Evolutionary conservation across 2,888 invertebrate genomes (phyloP).

Genomic region (Margaritifera margaritifera): DNA sequence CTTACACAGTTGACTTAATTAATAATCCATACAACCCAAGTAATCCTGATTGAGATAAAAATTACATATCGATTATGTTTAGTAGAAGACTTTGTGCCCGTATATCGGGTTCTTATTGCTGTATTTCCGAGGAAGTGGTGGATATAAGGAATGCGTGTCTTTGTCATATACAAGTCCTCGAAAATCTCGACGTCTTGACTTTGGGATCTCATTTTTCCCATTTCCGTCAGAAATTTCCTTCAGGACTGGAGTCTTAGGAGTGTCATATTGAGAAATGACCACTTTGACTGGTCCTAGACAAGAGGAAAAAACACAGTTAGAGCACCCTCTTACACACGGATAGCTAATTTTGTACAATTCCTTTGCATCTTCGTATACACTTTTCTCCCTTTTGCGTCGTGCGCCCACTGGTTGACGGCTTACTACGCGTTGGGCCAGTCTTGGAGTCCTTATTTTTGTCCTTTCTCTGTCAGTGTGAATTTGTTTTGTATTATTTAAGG

Average conservation of each 20-base stretch:
- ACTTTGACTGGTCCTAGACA: constrained; percentile 37
- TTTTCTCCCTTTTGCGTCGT: too few relatives aligned
- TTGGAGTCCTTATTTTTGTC: neutral
- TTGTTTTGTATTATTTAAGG: constrained; percentile 4
- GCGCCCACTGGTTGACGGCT: too few relatives aligned
- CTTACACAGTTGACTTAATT: too few relatives aligned
- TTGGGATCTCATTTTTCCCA: constrained; percentile 28
- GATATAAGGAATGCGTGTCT: constrained; percentile 30
- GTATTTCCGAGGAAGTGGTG: constrained; percentile 26
- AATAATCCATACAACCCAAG: too few relatives aligned
- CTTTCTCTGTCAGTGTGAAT: neutral
- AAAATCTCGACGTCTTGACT: constrained; percentile 27
- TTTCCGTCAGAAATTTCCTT: constrained; percentile 32
- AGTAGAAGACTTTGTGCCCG: constrained; percentile 6
- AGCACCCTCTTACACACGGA: constrained; percentile 30
- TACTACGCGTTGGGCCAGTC: neutral
- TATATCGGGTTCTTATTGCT: constrained; percentile 1
- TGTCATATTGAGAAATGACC: constrained; percentile 25
- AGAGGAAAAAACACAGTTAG: constrained; percentile 28
- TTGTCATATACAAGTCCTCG: constrained; percentile 35
- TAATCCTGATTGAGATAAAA: too few relatives aligned
- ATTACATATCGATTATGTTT: neutral
- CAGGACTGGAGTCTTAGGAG: constrained; percentile 16
- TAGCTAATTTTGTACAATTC: constrained; percentile 30
- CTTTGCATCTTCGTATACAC: constrained; percentile 2